Evolutionary conservation across 2,888 invertebrate species (phyloP), one percentile per base, ranked within the genome.

Genomic region (Heliconius hortense): DNA sequence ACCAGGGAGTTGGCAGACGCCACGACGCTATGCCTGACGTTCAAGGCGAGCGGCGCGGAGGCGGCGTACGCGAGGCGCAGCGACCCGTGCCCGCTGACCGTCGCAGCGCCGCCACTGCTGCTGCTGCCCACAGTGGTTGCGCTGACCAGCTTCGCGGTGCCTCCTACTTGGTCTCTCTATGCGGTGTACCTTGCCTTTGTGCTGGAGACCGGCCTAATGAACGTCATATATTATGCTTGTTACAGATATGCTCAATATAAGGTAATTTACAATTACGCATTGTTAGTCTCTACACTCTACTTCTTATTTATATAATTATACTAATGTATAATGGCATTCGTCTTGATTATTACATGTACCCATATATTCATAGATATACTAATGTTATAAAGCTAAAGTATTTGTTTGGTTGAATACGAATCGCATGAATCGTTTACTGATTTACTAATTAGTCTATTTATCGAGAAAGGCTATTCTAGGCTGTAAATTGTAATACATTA

Each of bases 1-100:
- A 79, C 63, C 83, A 94, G 94, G 85, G 93, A 94, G 79, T 82
- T 94, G 78, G 92, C 90, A 68, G 90, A 93, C 72, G 91, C 88
- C 60, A 93, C 91, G 60, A 92, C 89, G 63, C 78, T 90, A 10
- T 92, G 91, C 84, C 85, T 91, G 82, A 90, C 89, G 77, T 94
- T 93, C 86, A 90, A 89, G 80, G 85, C 86, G 15, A 77, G 80
- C 73, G 89, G 87, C 15, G 87, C 88, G 62, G 94, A 94, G 81
- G 84, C 81, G 59, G 86, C 85, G 73, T 94, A 88, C 81, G 83
- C 85, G 59, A 85, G 87, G 21, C 89, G 93, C 28, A 83, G 80
- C 24, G 91, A 91, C 77, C 87, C 88, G 39, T 89, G 89, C 77
- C 94, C 93, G 3, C 82, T 92, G 72, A 87, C 90, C 11, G 85